Evolutionary conservation across 2,113 vertebrate genomes (phyloP), one percentile per base, ranked within the genome.

Genomic region (Nothoprocta perdicaria): DNA sequence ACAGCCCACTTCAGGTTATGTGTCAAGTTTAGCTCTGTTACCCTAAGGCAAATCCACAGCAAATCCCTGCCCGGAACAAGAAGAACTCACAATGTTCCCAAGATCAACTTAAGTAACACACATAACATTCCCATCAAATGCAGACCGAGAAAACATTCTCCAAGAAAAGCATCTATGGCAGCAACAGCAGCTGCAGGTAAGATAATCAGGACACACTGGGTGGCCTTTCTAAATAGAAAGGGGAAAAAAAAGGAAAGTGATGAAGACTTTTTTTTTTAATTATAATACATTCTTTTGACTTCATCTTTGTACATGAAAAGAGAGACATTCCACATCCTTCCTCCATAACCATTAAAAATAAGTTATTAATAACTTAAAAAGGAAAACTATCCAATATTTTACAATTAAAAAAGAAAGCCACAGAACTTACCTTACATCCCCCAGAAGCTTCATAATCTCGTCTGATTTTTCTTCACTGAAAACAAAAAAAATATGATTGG

Each of bases 381-480:
- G 40, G 38, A 80, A 90, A 72, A 3, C 14, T 14, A 65, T 8
- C 17, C 22, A 23, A 23, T 73, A 38, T 45, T 85, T 57, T 22
- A 76, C 5, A 62, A 6, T 38, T 84, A 43, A 53, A 24, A n/a
- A 3, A 12, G 40, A 45, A 33, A 14, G 26, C 6, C 6, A 3
- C 35, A 52, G 52, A 31, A 95, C 77, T 98, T 97, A 99, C 99
- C 99, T 99, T 91, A 98, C 98, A 80, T 99, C 99, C 92, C 99
- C 99, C 83, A 99, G 97, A 60, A 99, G 99, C 93, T 99, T 99
- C 97, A 99, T 98, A 86, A 99, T 99, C 96, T 99, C 99, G 95
- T 99, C 99, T 46, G 99, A 99, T 89, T 99, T 99, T 96, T 99
- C 99, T 95, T 99, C 99, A 97, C 99, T 99, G 97, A 81, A 96